These are phyloP conservation scores for Leptinotarsa lineolata DNA, from an alignment of 1,140 invertebrate genomes.

Conservation along the genomic window DNA sequence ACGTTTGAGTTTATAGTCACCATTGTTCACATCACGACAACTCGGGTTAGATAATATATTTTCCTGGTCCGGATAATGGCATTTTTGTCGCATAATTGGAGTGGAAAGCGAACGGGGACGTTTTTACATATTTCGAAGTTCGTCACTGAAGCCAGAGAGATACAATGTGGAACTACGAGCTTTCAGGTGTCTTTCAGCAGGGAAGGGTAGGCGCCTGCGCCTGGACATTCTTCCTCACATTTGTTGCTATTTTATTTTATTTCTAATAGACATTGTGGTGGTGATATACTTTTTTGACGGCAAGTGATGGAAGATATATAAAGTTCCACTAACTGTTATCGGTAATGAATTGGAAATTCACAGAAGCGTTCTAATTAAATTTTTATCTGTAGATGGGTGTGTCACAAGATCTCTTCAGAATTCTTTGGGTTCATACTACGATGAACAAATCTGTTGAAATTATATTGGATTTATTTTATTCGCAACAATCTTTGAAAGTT, in stretches of 20 bases:
- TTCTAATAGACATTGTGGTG: background rate
- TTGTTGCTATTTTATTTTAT: constrained; percentile 7
- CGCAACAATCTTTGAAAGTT: too few species aligned
- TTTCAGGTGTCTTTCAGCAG: constrained; percentile 5
- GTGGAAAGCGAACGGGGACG: background rate
- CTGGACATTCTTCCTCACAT: background rate
- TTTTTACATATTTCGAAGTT: background rate
- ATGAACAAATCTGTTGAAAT: too few species aligned
- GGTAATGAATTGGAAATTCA: background rate
- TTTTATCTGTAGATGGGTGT: background rate
- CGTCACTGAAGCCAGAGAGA: background rate
- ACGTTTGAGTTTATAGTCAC: background rate
- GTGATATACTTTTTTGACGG: background rate
- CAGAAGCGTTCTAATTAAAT: background rate
- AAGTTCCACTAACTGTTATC: background rate
- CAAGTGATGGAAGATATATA: background rate
- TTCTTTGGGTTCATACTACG: too few species aligned
- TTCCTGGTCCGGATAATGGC: background rate
- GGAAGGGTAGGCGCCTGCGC: background rate
- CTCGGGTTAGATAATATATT: background rate
- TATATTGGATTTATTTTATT: too few species aligned
- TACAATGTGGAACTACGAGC: constrained; percentile 3
- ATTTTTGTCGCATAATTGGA: constrained; percentile 6
- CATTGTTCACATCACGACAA: background rate
- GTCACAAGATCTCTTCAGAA: background rate